A percentile compares a stretch with the other conserved stretches of the same genome.
Evolutionary conservation across 1,140 invertebrate genomes (phyloP).

Genomic region (Aphaenogaster floridana): DNA sequence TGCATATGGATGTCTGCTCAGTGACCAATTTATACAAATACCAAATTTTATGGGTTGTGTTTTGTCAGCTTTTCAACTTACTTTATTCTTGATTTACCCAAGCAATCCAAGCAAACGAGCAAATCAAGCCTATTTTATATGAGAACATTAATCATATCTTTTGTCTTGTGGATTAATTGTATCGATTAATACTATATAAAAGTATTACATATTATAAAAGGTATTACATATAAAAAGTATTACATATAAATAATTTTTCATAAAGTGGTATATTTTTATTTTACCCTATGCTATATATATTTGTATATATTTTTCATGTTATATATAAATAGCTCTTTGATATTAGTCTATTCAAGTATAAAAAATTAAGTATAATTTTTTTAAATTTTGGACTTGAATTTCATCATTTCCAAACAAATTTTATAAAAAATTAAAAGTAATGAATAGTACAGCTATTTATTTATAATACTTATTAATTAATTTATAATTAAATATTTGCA

Average conservation of each 20-base stretch:
- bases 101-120: constrained; percentile 87
- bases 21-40: constrained; percentile 91
- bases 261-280: not conserved
- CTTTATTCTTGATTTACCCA: constrained; percentile 91
- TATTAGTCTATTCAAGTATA: no score
- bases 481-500: no score
- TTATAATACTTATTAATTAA: no score
- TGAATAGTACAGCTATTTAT: no score
- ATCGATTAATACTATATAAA: not conserved
- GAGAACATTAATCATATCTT: constrained; percentile 44
- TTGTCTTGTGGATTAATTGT: not conserved
- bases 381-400: no score
- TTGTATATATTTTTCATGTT: not conserved
- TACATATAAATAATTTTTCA: not conserved
- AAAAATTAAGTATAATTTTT: no score
- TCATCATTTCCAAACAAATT: no score
- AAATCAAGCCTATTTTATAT: constrained; percentile 78
- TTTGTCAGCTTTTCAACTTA: constrained; percentile 90
- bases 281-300: not conserved
- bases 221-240: not conserved
- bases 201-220: not conserved
- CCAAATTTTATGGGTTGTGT: constrained; percentile 92
- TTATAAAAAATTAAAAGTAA: no score
- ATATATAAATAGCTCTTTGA: not conserved
- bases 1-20: constrained; percentile 90